A percentile compares a stretch with the other conserved stretches of the same genome.
Evolutionary conservation across 2,113 vertebrate genomes (phyloP).

Genomic region (Halichoerus grypus): DNA sequence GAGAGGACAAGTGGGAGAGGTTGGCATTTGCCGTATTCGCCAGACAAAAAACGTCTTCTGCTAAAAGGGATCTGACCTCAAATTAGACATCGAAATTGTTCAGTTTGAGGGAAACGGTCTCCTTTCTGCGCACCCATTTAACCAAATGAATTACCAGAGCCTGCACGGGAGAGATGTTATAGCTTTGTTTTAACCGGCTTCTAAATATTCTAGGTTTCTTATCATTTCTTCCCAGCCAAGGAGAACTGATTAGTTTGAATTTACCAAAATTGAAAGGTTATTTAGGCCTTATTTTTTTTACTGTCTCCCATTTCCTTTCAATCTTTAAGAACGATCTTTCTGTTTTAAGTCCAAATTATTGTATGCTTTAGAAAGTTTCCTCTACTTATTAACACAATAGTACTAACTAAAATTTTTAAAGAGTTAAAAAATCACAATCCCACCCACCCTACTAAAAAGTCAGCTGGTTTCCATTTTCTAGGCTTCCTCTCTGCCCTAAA

Average conservation of each 20-base stretch:
- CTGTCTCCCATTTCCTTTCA: background rate
- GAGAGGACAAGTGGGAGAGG: conserved; percentile 62
- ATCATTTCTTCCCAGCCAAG: conserved; percentile 33
- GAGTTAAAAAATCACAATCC: background rate
- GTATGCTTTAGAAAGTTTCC: background rate
- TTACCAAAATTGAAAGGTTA: conserved; percentile 37
- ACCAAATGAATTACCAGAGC: conserved; percentile 18
- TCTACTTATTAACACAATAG: background rate
- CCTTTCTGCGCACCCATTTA: conserved; percentile 36
- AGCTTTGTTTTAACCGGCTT: conserved; percentile 64
- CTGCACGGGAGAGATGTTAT: background rate
- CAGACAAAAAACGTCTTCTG: conserved; percentile 45
- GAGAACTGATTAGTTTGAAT: conserved; percentile 32
- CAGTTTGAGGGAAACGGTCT: conserved; percentile 47
- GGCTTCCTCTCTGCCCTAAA: background rate
- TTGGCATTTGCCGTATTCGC: conserved; percentile 44
- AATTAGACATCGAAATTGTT: conserved; percentile 64
- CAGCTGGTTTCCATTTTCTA: background rate
- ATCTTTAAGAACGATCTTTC: conserved; percentile 35
- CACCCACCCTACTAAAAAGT: background rate
- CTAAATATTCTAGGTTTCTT: conserved; percentile 20
- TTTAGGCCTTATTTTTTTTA: conserved; percentile 19
- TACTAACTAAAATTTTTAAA: background rate
- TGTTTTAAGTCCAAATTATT: conserved; percentile 4
- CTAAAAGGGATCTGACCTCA: conserved; percentile 70